Evolutionary conservation across 2,888 invertebrate species (phyloP).

Genomic region (Oxyteleia sp.): DNA sequence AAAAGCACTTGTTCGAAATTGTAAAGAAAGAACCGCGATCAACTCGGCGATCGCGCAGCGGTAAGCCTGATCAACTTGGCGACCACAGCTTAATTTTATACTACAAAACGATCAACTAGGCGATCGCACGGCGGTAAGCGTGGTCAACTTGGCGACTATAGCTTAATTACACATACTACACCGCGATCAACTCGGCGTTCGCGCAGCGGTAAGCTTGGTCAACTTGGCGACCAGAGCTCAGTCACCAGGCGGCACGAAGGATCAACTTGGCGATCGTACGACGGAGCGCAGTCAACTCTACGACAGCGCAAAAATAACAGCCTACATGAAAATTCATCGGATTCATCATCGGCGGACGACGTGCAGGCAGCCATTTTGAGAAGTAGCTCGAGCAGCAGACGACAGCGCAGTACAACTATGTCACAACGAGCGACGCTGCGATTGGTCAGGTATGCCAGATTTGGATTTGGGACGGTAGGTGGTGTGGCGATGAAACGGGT

Average conservation of each 20-base stretch:
- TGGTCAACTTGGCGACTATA: not conserved
- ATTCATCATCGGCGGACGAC: not conserved
- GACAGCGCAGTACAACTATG: not conserved
- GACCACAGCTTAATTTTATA: not conserved
- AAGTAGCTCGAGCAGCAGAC: too few relatives aligned
- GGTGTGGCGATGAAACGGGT: not conserved
- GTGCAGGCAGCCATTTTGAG: not conserved
- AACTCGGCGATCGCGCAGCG: not conserved
- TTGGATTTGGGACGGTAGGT: not conserved
- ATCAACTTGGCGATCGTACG: not conserved
- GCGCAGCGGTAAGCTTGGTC: not conserved
- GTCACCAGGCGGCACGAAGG: not conserved
- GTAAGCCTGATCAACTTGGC: not conserved
- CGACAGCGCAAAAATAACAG: too few relatives aligned
- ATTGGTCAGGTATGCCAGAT: not conserved
- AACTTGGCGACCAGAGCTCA: conserved; percentile 1
- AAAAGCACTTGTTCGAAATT: not conserved
- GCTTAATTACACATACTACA: not conserved
- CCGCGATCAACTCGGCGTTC: not conserved
- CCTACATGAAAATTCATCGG: too few relatives aligned
- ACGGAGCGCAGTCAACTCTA: not conserved
- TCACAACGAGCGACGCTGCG: not conserved
- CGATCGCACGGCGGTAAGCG: not conserved
- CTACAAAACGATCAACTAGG: not conserved
- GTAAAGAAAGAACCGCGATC: not conserved